Evolutionary conservation across 2,113 vertebrate species (phyloP), one percentile per base, ranked within the genome.

Genomic region (Corydoras sp.): DNA sequence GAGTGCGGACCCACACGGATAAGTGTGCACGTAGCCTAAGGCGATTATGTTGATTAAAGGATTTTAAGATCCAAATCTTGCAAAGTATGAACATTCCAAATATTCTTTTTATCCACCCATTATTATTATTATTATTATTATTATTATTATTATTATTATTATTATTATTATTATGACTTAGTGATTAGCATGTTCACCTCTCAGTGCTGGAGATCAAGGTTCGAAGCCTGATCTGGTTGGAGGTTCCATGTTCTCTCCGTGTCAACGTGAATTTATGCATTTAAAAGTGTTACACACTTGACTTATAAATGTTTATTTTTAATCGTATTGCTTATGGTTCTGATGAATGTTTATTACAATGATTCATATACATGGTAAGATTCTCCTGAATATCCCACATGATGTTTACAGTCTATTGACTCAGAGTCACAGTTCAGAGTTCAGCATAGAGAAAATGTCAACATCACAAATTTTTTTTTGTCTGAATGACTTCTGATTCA

Each of bases 371-470:
- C 32, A 43, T 9, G 55, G 53, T 68, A 10, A 58, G 2, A 53
- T 5, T 68, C 31, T n/a, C 18, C 51, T 68, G 55, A 51, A 58
- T 9, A 9, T 9, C 9, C 53, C 29, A 4, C 24, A 35, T 24
- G 65, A 58, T 68, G 30, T 67, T 67, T 67, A 68, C 54, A 58
- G n/a, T 6, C 31, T 68, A 18, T 10, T 53, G 31, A 68, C 65
- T 68, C 32, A 54, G 50, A 35, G 14, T 66, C 64, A 66, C 2
- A 54, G 64, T 12, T 67, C 51, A 67, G 24, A 67, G 65, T 54
- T 67, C 65, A 67, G 50, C 8, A 67, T 15, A 54, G 8, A 32
- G 29, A 67, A n/a, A 58, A 68, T 48, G 10, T 68, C 55, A 68
- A 58, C 55, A 68, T 12, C 35, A 43, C 35, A 43, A 35, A 43